Evolutionary conservation across 1,140 invertebrate genomes (phyloP), one percentile per base, ranked within the genome.

Genomic region (Amyelois transitella): DNA sequence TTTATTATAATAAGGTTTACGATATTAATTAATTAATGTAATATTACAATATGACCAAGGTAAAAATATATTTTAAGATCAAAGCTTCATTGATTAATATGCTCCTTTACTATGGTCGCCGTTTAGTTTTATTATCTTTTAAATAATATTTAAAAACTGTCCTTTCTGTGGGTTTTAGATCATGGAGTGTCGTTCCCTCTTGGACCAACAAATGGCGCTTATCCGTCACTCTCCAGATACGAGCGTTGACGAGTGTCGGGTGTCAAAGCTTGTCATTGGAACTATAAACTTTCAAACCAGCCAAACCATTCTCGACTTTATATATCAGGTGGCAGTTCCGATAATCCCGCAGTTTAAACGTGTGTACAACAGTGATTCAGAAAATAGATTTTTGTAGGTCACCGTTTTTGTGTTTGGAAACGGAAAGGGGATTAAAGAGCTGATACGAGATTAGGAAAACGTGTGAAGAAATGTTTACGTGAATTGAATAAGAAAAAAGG

Each of bases 171-270:
- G 32, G 6, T 14, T 38, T 6, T 6, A 14, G 32, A 38, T 38
- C 32, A 38, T 38, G n/a, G 32, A 38, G 1, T 38, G 32, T 6
- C 32, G n/a, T 38, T 8, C 8, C 32, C 32, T 38, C 5, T 38
- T 38, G 32, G 32, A 12, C 68, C 60, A 75, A 75, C 72, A 77
- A 77, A 75, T 72, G 74, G 62, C 68, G 57, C 69, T 77, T 80
- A 77, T 80, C 69, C 67, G 61, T 66, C 70, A 69, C 69, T 64
- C 62, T 59, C 57, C 60, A 77, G 73, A 80, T 74, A 76, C 66
- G 70, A 60, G 61, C 61, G 58, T 57, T 58, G 69, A 68, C 67
- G 63, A 70, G 73, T 71, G 69, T 69, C 61, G 59, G 64, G 58
- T 66, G 72, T 72, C 69, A 66, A 59, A 66, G 62, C 69, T 64